These are phyloP conservation scores for Daubentonia madagascariensis DNA, from an alignment of 2,113 vertebrate species.

Conservation along the genomic window DNA sequence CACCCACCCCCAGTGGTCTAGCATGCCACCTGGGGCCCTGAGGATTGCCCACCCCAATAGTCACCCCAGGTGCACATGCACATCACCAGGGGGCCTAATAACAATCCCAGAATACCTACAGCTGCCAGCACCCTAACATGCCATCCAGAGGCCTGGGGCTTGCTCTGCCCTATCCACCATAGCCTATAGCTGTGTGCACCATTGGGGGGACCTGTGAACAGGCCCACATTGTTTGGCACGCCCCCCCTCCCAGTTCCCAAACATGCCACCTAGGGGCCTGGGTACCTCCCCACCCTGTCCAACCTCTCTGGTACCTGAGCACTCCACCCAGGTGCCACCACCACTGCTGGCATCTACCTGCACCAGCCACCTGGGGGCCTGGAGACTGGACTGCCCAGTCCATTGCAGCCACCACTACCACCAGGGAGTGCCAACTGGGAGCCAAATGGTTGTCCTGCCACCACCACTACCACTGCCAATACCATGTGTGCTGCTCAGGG, in stretches of 20 bases:
- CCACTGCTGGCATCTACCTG: neutral
- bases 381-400: neutral
- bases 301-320: too few relatives aligned
- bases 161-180: neutral
- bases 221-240: too few relatives aligned
- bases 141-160: neutral
- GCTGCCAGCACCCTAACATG: neutral
- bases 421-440: neutral
- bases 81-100: neutral
- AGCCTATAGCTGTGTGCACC: too few relatives aligned
- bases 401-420: neutral
- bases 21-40: neutral
- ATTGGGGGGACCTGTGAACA: too few relatives aligned
- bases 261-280: too few relatives aligned
- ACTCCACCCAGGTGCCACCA: neutral
- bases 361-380: neutral
- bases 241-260: too few relatives aligned
- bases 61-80: neutral
- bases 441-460: neutral
- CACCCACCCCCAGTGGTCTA: too few relatives aligned
- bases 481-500: neutral
- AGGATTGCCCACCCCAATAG: neutral
- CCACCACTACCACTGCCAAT: neutral
- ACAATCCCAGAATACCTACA: neutral
- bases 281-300: too few relatives aligned